Conservation (phyloP, 2,113 vertebrate species). For the Ctenodactylus gundi region DNA sequence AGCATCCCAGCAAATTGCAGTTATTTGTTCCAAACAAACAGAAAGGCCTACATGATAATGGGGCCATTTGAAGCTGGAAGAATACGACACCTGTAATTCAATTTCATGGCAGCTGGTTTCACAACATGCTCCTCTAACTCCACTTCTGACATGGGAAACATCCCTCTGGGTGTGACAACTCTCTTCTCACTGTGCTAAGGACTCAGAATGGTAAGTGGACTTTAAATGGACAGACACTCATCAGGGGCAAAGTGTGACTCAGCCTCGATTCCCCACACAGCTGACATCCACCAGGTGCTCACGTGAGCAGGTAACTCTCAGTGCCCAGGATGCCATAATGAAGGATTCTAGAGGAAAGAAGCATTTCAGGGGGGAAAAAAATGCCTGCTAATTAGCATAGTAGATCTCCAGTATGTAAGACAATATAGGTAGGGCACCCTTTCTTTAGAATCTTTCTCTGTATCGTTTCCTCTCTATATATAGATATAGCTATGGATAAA, state of each 20-base stretch:
- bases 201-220: constrained; percentile 62
- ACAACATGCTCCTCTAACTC: constrained; percentile 78
- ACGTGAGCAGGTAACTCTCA: background rate
- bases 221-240: constrained; percentile 58
- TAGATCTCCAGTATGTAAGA: background rate
- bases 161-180: constrained; percentile 61
- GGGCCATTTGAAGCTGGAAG: constrained; percentile 83
- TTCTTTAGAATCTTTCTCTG: background rate
- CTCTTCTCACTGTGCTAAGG: constrained; percentile 58
- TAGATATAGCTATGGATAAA: background rate
- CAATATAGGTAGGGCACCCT: background rate
- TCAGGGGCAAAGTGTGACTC: constrained; percentile 64
- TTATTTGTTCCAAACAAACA: constrained; percentile 86
- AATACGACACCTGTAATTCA: constrained; percentile 86
- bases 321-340: background rate
- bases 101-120: constrained; percentile 87
- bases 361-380: background rate
- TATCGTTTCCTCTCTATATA: background rate
- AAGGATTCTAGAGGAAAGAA: background rate
- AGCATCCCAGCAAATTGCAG: constrained; percentile 82
- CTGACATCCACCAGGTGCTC: background rate
- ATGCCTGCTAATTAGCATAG: background rate
- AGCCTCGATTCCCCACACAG: background rate
- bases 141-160: constrained; percentile 73
- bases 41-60: constrained; percentile 82